A percentile compares a stretch with the other conserved stretches of the same genome.
Evolutionary conservation across 30 jellyfish, hydroid and myxozoan genomes (phyloP).

Genomic region (Turritopsis dohrnii): DNA sequence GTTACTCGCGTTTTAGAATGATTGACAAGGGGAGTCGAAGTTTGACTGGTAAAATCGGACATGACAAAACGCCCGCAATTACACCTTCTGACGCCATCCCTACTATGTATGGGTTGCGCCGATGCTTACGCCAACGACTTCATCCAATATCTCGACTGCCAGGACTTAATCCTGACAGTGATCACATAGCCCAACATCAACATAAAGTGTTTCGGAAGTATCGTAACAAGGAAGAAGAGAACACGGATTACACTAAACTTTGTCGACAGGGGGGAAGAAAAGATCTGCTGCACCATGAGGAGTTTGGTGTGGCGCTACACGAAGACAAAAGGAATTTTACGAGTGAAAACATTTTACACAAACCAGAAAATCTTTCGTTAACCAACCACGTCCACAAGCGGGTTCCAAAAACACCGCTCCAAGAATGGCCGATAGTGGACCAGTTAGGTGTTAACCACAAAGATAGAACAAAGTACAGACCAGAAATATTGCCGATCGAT

Average conservation of each 20-base stretch:
- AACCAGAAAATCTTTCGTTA: neutral
- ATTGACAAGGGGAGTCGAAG: neutral
- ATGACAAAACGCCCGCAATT: neutral
- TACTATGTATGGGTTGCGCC: neutral
- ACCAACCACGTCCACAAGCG: neutral
- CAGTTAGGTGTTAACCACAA: conserved; percentile 13
- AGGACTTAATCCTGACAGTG: conserved; percentile 92
- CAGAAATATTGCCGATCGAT: conserved; percentile 33
- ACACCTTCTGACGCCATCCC: neutral
- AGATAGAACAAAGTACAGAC: conserved; percentile 9
- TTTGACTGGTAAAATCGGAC: conserved; percentile 2
- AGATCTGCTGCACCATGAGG: conserved; percentile 28
- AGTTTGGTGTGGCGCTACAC: neutral
- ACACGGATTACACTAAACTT: conserved; percentile 23
- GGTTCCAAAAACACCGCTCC: neutral
- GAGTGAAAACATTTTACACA: neutral
- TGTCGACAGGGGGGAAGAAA: conserved; percentile 28
- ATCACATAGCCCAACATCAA: conserved; percentile 57
- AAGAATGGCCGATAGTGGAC: conserved; percentile 23
- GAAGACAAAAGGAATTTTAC: neutral
- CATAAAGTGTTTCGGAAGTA: conserved; percentile 65
- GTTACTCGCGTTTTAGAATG: too few species aligned
- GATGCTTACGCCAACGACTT: conserved; percentile 3
- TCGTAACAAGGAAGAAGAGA: neutral
- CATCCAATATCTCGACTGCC: conserved; percentile 63